Base-by-base conservation (phyloP, 2,888 invertebrate genomes). In the Syritta pipiens region DNA sequence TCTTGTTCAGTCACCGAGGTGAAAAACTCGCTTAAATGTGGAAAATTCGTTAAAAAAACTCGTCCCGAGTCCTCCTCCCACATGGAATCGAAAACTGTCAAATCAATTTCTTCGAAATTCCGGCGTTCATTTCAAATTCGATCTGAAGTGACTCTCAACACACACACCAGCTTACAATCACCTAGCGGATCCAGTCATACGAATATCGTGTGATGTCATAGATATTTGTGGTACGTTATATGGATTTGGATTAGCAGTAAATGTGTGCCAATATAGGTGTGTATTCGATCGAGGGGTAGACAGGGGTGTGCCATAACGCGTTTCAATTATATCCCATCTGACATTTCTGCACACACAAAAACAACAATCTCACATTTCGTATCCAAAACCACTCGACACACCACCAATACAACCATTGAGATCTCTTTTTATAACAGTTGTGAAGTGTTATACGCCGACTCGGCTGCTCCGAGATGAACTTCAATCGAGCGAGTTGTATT, bases 161-260 rank as follows among this genome's bases (percentile, higher is more conserved):
- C 22, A 53, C 19, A 51, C 51, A 63, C 63, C 24, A 7, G 17
- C 20, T n/a, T 9, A n/a, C 9, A 48, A 19, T 40, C n/a, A 42
- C 30, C 42, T 42, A 62, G 57, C 30, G 72, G 79, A 40, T 74
- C 72, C 74, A 79, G 79, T 74, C 60, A 79, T 74, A 67, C 35
- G 40, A 24, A 67, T 55, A 63, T n/a, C n/a, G n/a, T n/a, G 75
- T 81, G 81, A 81, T 81, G 81, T 81, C 81, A 81, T 81, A 75
- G 81, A 74, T 81, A 81, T 75, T 81, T 81, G 68, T 59, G 62
- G 62, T 53, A 55, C 65, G 63, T 40, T 75, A 20, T 65, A 40
- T 81, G 75, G 68, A 69, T 81, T 81, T 59, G 75, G 68, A 67
- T 67, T 79, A 79, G 67, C 72, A 67, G 79, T 74, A 68, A 79